Percentiles rank a stretch among this genome's conserved stretches.
Evolutionary conservation across 2,113 vertebrate genomes (phyloP).

Genomic region (Clarias batrachus): DNA sequence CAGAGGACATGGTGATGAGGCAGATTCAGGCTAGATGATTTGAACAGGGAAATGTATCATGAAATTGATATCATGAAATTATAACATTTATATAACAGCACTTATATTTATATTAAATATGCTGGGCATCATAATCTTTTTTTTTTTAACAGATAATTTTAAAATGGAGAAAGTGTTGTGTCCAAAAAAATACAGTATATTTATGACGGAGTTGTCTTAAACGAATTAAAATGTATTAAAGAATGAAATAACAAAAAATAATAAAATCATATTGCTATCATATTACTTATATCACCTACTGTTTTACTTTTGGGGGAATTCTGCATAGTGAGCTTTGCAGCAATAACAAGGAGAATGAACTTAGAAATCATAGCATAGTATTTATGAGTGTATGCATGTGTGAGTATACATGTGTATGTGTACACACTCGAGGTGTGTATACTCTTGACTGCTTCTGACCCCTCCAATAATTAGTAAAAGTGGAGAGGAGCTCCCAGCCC

Average conservation of each 20-base stretch:
- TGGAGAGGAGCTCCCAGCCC: slow-evolving; percentile 41
- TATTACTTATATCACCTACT: neutral
- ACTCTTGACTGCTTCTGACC: slow-evolving; percentile 39
- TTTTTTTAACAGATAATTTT: neutral
- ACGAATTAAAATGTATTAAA: neutral
- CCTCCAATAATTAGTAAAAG: slow-evolving; percentile 48
- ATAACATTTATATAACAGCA: no score
- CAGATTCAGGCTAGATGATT: neutral
- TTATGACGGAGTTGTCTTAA: neutral
- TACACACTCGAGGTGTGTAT: slow-evolving; percentile 21
- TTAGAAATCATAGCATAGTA: neutral
- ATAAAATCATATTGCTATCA: neutral
- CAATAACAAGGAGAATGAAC: neutral
- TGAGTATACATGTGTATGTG: slow-evolving; percentile 28
- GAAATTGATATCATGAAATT: neutral
- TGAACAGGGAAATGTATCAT: neutral
- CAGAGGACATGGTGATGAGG: neutral
- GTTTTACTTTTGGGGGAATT: neutral
- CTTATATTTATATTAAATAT: neutral
- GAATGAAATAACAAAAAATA: neutral
- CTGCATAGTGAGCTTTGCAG: neutral
- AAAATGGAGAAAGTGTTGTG: no score
- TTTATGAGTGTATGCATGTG: slow-evolving; percentile 10
- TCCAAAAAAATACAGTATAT: no score
- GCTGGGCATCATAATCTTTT: neutral